phyloP scores from a whole-genome alignment of 1,140 invertebrate genomes.

The Adelges cooleyi region DNA sequence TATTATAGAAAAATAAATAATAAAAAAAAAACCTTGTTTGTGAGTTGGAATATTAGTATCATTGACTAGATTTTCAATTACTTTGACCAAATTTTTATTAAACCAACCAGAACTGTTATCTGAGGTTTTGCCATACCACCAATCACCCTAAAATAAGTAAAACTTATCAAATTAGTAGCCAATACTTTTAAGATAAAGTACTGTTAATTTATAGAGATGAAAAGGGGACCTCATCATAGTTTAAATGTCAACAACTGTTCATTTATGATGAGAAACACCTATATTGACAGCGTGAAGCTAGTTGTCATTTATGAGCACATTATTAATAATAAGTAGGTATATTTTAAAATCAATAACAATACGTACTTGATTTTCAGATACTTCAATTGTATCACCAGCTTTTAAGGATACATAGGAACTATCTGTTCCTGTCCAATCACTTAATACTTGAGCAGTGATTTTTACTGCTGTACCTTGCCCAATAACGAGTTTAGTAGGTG shows the following conservation, averaged over 20 bases:
- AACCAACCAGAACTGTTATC: constrained; percentile 51
- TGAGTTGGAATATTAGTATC: background rate
- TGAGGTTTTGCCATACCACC: constrained; percentile 53
- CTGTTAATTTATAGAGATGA: too few relatives aligned
- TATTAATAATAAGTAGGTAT: background rate
- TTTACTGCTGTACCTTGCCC: constrained; percentile 40
- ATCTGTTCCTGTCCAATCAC: constrained; percentile 54
- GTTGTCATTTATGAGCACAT: background rate
- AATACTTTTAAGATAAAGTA: too few relatives aligned
- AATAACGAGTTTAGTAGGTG: constrained; percentile 36
- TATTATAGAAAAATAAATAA: too few relatives aligned
- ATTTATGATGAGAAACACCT: too few relatives aligned
- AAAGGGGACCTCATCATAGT: too few relatives aligned
- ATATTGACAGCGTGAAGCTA: background rate
- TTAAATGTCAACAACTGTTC: too few relatives aligned
- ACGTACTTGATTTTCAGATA: constrained; percentile 50
- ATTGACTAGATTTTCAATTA: constrained; percentile 36
- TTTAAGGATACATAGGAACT: constrained; percentile 54
- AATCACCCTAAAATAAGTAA: constrained; percentile 46
- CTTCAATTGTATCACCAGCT: constrained; percentile 53
- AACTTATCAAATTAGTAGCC: too few relatives aligned
- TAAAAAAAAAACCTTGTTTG: constrained; percentile 2
- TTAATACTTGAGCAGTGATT: constrained; percentile 46
- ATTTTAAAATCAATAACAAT: background rate
- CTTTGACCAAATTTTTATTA: constrained; percentile 57